Conservation (phyloP, 2,888 invertebrate species). For the Lycophotia porphyrea region DNA sequence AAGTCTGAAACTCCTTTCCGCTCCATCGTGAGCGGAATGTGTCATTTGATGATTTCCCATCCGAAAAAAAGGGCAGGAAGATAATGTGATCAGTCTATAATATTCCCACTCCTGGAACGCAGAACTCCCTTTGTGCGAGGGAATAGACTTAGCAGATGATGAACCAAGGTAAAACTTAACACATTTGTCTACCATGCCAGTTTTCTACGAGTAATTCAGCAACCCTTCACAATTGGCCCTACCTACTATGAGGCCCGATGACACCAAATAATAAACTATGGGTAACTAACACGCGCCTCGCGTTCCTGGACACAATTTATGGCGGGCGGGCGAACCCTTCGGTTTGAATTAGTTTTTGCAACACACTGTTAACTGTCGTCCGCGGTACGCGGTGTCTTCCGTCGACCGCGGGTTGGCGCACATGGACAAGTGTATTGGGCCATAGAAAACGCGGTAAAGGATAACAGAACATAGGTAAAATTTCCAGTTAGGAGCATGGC, state of each 20-base stretch:
- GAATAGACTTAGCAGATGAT: not conserved
- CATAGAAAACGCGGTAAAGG: conserved; percentile 62
- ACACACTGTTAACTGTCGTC: conserved; percentile 72
- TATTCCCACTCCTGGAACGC: not conserved
- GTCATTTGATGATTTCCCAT: no score
- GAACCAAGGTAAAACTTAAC: not conserved
- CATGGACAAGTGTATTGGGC: conserved; percentile 72
- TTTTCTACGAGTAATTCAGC: not conserved
- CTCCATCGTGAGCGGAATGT: no score
- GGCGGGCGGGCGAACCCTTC: conserved; percentile 70
- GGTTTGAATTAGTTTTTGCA: conserved; percentile 86
- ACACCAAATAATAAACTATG: conserved; percentile 59
- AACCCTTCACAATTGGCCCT: conserved; percentile 3
- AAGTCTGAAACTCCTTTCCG: no score
- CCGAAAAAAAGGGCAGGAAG: not conserved
- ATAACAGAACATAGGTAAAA: not conserved
- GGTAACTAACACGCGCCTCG: conserved; percentile 62
- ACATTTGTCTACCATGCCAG: not conserved
- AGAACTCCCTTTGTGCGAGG: not conserved
- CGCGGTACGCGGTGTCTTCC: conserved; percentile 60
- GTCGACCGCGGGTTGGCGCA: conserved; percentile 65
- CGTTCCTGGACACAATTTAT: conserved; percentile 78
- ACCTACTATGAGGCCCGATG: conserved; percentile 32
- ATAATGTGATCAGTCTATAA: not conserved
- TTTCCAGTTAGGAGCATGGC: not conserved